Evolutionary conservation across 2,888 invertebrate genomes (phyloP).

Genomic region (Pediacus dermestoides): DNA sequence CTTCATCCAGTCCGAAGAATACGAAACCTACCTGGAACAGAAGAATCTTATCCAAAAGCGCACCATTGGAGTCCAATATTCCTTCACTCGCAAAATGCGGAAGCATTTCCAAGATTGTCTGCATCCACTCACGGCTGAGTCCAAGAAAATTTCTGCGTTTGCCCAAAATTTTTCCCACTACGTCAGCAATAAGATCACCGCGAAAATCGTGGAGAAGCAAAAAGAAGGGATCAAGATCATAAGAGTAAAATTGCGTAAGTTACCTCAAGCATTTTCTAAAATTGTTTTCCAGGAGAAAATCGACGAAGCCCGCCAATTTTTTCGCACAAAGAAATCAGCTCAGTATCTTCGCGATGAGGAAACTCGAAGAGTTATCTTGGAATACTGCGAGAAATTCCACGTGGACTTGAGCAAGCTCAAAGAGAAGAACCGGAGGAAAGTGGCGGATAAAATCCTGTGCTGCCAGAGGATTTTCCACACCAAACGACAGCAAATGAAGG

Average conservation of each 20-base stretch:
- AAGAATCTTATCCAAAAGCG: conserved; percentile 24
- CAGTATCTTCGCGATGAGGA: too few species aligned
- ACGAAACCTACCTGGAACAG: conserved; percentile 22
- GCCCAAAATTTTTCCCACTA: conserved; percentile 25
- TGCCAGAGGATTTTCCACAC: conserved; percentile 14
- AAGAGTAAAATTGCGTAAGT: conserved; percentile 15
- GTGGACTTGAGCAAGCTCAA: too few species aligned
- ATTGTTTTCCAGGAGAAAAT: conserved; percentile 26
- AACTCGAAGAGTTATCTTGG: too few species aligned
- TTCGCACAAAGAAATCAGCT: too few species aligned
- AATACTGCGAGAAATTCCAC: too few species aligned
- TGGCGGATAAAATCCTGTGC: conserved; percentile 20
- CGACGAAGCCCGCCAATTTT: conserved; percentile 13
- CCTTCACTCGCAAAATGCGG: conserved; percentile 6
- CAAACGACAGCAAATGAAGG: conserved; percentile 12
- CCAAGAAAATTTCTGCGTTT: conserved; percentile 27
- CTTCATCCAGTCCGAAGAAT: conserved; percentile 28
- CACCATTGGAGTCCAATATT: conserved; percentile 19
- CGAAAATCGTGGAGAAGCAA: conserved; percentile 20
- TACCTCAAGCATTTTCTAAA: not conserved
- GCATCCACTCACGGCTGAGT: conserved; percentile 24
- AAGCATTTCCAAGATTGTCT: conserved; percentile 4
- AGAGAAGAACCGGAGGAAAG: conserved; percentile 11
- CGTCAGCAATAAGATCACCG: conserved; percentile 15
- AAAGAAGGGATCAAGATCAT: conserved; percentile 25